Percentiles rank a stretch among this genome's conserved stretches.
Conservation (phyloP, 2,797 vertebrate species). For the Syngnathus rostellatus region DNA sequence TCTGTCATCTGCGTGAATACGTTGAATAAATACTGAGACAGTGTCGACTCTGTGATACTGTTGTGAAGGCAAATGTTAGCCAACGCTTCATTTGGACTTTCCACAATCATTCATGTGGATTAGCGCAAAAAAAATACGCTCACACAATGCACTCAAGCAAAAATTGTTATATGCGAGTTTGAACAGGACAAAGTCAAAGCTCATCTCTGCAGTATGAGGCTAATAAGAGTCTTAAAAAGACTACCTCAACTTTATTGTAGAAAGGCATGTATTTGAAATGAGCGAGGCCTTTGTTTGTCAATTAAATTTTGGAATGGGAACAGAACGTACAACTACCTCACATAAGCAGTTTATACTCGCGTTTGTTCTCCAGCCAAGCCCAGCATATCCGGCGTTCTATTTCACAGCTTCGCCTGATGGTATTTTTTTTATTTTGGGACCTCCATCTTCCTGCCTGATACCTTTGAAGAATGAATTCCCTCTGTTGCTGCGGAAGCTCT, state of each 20-base stretch:
- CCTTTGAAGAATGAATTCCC: not conserved
- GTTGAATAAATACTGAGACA: not conserved
- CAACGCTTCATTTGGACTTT: slow-evolving; percentile 24
- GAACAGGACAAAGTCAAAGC: slow-evolving; percentile 19
- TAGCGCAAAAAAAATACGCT: slow-evolving; percentile 27
- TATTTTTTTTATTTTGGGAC: not conserved
- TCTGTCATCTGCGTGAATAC: not conserved
- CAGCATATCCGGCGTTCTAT: not conserved
- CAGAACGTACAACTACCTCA: too few relatives aligned
- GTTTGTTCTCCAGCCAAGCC: too few relatives aligned
- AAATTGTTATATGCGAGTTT: slow-evolving; percentile 11
- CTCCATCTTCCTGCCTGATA: not conserved
- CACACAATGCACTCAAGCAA: not conserved
- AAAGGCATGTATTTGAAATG: not conserved
- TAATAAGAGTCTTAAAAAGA: not conserved
- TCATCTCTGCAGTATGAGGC: not conserved
- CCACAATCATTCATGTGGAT: slow-evolving; percentile 21
- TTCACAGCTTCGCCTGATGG: not conserved
- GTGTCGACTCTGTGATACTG: slow-evolving; percentile 11
- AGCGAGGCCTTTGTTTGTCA: not conserved
- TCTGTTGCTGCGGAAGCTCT: not conserved
- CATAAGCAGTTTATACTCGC: too few relatives aligned
- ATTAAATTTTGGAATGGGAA: too few relatives aligned
- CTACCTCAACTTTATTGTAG: not conserved
- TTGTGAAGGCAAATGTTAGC: slow-evolving; percentile 14